Base-by-base conservation (phyloP, 2,113 vertebrate genomes). In the Nothocercus julius region DNA sequence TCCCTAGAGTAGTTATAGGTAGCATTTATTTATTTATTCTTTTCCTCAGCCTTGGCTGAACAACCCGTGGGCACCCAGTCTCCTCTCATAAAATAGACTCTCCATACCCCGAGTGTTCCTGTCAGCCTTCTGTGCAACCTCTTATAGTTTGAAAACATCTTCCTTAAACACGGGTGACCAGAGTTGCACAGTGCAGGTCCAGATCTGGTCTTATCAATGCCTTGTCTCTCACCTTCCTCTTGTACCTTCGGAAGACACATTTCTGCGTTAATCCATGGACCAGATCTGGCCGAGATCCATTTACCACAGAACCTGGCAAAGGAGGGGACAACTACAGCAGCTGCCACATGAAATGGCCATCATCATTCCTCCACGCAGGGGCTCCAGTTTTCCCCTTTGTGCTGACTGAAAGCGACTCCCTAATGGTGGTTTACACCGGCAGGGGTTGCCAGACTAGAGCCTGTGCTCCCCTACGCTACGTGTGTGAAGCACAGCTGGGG, bases 381-480 rank as follows among this genome's bases (percentile, higher is more conserved):
- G 7, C 21, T 11, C 18, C 42, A 62, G 14, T 51, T 76, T 63
- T 22, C 77, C 11, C 77, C 11, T 16, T 34, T 45, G n/a, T 66
- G 5, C 20, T 77, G 32, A 20, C 59, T 82, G 18, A 7, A 47
- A 62, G 12, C 3, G 11, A 7, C 7, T 9, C 74, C 45, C 77
- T 38, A 34, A 4, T 0, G 2, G 17, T 32, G 28, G 30, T 36
- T 82, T 36, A 47, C n/a, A 49, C 30, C 0, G 2, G 18, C 27
- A 38, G 61, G 49, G 85, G 42, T 5, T 44, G 36, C n/a, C 63
- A 38, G 13, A 67, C 38, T 64, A 51, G 13, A 1, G 5, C 27
- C 27, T 83, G 4, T 1, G 1, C 5, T 81, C 76, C 18, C 18
- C 20, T 6, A 4, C 2, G 0, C 4, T 44, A 18, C 12, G 5